Percentiles rank a stretch among this genome's conserved stretches.
phyloP scores from a whole-genome alignment of 2,113 vertebrate species.

The Onychorhynchus coronatus region DNA sequence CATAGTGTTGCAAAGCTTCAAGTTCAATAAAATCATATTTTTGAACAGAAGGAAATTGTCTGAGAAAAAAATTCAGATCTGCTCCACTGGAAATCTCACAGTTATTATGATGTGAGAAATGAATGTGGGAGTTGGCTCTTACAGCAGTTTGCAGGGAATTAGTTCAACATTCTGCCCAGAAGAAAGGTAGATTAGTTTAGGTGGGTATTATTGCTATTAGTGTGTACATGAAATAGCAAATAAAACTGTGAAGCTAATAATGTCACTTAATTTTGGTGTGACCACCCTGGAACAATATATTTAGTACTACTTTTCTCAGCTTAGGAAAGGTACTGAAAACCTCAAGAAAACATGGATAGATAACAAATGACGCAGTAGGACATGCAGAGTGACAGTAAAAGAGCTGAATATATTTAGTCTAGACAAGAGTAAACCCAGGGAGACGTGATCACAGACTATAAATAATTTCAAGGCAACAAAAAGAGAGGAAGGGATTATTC shows the following conservation, averaged over 20 bases:
- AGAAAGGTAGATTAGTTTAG: neutral
- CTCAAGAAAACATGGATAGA: neutral
- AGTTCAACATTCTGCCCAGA: neutral
- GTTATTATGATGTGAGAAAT: constrained; percentile 22
- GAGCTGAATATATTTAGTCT: constrained; percentile 64
- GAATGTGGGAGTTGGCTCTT: neutral
- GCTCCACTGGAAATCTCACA: constrained; percentile 20
- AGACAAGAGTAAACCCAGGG: constrained; percentile 55
- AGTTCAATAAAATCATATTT: neutral
- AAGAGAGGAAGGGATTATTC: constrained; percentile 22
- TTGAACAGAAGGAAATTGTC: neutral
- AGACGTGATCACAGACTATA: constrained; percentile 43
- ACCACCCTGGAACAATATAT: neutral
- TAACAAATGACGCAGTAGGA: neutral
- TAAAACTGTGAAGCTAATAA: neutral
- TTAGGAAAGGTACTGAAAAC: neutral
- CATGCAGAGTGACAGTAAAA: constrained; percentile 23
- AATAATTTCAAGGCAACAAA: constrained; percentile 54
- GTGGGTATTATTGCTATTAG: neutral
- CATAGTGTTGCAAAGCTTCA: neutral
- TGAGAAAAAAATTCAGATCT: neutral
- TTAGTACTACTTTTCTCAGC: neutral
- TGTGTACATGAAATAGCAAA: neutral
- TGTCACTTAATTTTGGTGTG: neutral
- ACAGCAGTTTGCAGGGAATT: neutral